Base-by-base conservation (phyloP, 2,113 vertebrate species). In the Amphiprion percula region DNA sequence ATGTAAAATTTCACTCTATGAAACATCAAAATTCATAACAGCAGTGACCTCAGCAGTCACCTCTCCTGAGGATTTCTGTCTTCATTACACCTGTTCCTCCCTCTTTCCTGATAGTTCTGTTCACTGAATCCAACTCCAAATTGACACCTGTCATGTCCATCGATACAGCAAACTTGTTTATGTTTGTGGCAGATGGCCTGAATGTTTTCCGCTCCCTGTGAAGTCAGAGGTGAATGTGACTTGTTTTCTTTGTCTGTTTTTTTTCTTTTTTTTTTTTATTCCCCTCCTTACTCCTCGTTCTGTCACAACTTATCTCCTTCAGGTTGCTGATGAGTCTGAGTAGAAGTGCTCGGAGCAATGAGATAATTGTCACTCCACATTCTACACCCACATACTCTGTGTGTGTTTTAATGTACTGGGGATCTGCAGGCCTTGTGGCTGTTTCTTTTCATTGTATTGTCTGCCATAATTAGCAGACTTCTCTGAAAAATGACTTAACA, bases 321-420 rank as follows among this genome's bases (percentile, higher is more conserved):
- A 79, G 63, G 68, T 68, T 10, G 59, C 61, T 80, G 80, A 87
- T 79, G 82, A 85, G 69, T 60, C 21, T 39, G 28, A 83, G 77
- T 74, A 68, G 84, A 65, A 21, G 53, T 9, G 70, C 84, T 83
- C 17, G 2, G 63, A 88, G 84, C 74, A 17, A 69, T 54, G 46
- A 81, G 68, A 91, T 78, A 84, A 88, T 80, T 83, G 81, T 86
- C 81, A 79, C 54, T 77, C 54, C 41, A 58, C 62, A 65, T 44
- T 71, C 58, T 49, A 14, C 66, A 17, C 46, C 58, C 67, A 69
- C 37, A 47, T 23, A 8, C 33, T 8, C 8, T 37, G 39, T 79
- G 26, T 62, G 58, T 53, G 54, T 50, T 23, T 58, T 19, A 24
- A n/a, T 65, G 50, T 65, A 28, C 28, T 2, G 19, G 54, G 73